phyloP scores from a whole-genome alignment of 1,140 invertebrate genomes.

The Magallana gigas region DNA sequence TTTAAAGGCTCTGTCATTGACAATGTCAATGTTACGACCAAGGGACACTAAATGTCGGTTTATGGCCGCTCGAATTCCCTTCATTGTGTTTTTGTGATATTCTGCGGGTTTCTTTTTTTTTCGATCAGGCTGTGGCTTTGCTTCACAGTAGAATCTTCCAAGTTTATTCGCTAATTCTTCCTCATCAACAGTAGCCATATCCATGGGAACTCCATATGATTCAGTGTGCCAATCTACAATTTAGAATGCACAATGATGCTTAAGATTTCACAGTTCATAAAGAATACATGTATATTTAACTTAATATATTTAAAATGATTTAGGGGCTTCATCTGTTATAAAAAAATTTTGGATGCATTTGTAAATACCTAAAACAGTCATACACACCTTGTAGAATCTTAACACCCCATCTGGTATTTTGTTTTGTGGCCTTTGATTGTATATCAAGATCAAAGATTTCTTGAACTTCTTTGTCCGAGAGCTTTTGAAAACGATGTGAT shows the following conservation, averaged over 20 bases:
- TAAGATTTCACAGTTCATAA: no score
- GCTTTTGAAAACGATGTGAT: no score
- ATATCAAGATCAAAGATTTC: no score
- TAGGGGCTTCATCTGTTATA: no score
- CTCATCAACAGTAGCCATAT: slow-evolving; percentile 31
- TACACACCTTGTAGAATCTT: neutral
- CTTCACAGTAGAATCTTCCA: slow-evolving; percentile 45
- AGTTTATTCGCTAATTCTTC: slow-evolving; percentile 40
- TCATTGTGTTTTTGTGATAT: slow-evolving; percentile 51
- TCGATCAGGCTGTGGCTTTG: neutral
- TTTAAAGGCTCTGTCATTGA: slow-evolving; percentile 35
- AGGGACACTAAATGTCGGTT: slow-evolving; percentile 43
- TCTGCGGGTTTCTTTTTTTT: neutral
- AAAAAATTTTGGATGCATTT: no score
- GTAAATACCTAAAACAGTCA: neutral
- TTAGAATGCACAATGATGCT: no score
- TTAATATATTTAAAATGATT: no score
- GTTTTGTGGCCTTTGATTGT: neutral
- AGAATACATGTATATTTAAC: no score
- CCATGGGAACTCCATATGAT: slow-evolving; percentile 2
- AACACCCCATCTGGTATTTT: neutral
- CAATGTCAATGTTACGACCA: slow-evolving; percentile 47
- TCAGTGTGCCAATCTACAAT: slow-evolving; percentile 48
- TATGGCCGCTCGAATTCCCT: slow-evolving; percentile 34
- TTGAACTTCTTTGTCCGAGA: no score